Evolutionary conservation across 2,113 vertebrate species (phyloP).

Genomic region (Perccottus glenii): DNA sequence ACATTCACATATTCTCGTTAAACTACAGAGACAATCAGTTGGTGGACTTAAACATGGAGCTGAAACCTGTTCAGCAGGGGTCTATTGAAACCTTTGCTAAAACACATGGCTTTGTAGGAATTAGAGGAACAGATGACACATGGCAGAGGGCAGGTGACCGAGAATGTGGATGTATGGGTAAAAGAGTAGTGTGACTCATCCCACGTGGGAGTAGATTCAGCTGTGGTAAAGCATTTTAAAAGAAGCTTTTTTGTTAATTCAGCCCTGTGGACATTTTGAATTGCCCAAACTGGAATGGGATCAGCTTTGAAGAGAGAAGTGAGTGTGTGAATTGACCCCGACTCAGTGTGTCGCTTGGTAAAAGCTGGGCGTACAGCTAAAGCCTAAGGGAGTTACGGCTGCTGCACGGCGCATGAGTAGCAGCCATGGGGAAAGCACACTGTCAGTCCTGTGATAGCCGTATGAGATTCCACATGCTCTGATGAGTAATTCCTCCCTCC

Average conservation of each 20-base stretch:
- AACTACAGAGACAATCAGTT: neutral
- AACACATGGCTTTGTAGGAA: constrained; percentile 33
- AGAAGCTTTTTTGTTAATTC: constrained; percentile 21
- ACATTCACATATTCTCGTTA: neutral
- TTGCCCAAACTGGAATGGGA: constrained; percentile 2
- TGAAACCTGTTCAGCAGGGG: constrained; percentile 15
- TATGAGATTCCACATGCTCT: constrained; percentile 89
- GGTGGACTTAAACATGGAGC: neutral
- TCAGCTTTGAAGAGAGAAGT: constrained; percentile 13
- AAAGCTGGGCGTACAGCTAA: constrained; percentile 17
- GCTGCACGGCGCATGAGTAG: constrained; percentile 26
- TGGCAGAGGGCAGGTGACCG: constrained; percentile 5
- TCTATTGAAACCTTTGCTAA: constrained; percentile 7
- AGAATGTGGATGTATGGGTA: neutral
- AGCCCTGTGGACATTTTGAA: constrained; percentile 14
- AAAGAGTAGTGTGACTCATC: constrained; percentile 28
- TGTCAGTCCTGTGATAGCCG: constrained; percentile 88
- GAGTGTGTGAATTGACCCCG: constrained; percentile 11
- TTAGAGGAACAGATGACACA: constrained; percentile 6
- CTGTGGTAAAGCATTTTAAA: constrained; percentile 24
- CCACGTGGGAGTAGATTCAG: constrained; percentile 8
- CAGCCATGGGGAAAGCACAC: constrained; percentile 56
- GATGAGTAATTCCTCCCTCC: constrained; percentile 88
- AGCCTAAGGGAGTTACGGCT: constrained; percentile 39
- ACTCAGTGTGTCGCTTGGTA: constrained; percentile 17